Base-by-base conservation (phyloP, 2,113 vertebrate genomes). In the Tupaia tana region DNA sequence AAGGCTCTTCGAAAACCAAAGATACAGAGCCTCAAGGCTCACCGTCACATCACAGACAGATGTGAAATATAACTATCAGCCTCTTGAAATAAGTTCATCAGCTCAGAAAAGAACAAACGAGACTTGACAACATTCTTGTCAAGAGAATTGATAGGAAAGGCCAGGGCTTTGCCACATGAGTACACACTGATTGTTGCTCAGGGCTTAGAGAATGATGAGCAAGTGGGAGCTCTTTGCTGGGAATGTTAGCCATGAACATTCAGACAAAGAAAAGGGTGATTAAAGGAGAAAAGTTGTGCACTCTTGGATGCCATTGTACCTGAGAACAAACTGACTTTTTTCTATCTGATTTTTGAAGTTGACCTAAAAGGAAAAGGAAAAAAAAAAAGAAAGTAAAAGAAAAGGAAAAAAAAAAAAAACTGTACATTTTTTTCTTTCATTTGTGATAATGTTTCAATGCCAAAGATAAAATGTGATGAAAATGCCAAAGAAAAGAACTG, bases 81-180 rank as follows among this genome's bases (percentile, higher is more conserved):
- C 29, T 97, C 61, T 92, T 94, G 96, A 98, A 98, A 97, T 96
- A 97, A 97, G 96, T 97, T 96, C 86, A 84, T 1, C 1, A 95
- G 88, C 91, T 94, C 93, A 90, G 91, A 96, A 97, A 96, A 96
- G 81, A 96, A 97, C 83, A 98, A 96, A 98, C n/a, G 61, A 18
- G 82, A 98, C 95, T 89, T 97, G 97, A 98, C 98, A 98, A 91
- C 73, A 94, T 95, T 98, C 95, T 97, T 98, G 95, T 98, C 96
- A 98, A 97, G 81, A 96, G 61, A 97, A 96, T 77, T 97, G 96
- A 98, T 96, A 96, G 97, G 97, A 98, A 98, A 98, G 82, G 90
- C 83, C 0, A 9, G 95, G 97, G 88, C 85, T 98, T 98, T 98
- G 95, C 93, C 97, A 96, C 94, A 91, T 96, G 86, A 98, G 34